Percentiles rank a stretch among this genome's conserved stretches.
Evolutionary conservation across 2,888 invertebrate genomes (phyloP).

Genomic region (Biston stratarius): DNA sequence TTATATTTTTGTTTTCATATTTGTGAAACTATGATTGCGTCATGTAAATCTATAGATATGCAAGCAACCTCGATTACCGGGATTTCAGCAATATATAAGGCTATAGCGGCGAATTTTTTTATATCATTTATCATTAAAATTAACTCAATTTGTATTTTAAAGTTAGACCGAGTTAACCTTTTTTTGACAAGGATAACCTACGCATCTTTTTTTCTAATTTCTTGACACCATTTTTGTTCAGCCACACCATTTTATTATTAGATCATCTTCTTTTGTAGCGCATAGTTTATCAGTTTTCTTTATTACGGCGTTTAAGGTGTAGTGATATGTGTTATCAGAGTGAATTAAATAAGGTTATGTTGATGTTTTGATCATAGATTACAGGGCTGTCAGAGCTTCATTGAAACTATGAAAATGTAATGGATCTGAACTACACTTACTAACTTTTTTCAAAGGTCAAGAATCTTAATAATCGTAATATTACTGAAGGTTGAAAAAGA

Average conservation of each 20-base stretch:
- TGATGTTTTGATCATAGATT: conserved; percentile 81
- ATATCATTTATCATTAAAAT: conserved; percentile 42
- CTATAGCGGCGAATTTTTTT: conserved; percentile 16
- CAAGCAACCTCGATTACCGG: conserved; percentile 53
- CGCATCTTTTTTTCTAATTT: conserved; percentile 59
- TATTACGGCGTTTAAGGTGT: conserved; percentile 3
- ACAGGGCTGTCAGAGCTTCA: conserved; percentile 45
- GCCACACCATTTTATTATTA: conserved; percentile 64
- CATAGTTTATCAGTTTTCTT: conserved; percentile 23
- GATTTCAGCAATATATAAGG: conserved; percentile 19
- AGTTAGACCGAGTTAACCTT: conserved; percentile 67
- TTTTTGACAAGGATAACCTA: conserved; percentile 82
- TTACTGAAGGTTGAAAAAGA: too few relatives aligned
- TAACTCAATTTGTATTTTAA: conserved; percentile 45
- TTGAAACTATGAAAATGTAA: conserved; percentile 17
- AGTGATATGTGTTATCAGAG: conserved; percentile 37
- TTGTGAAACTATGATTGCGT: conserved; percentile 81
- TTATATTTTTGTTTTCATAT: conserved; percentile 81
- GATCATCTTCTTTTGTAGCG: conserved; percentile 40
- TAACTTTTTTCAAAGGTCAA: neutral
- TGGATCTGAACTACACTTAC: conserved; percentile 3
- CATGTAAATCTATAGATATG: conserved; percentile 77
- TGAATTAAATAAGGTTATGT: conserved; percentile 78
- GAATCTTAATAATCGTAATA: too few relatives aligned
- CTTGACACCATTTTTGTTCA: conserved; percentile 83